Conservation (phyloP, 2,797 vertebrate species). For the Psittacula derbiana region DNA sequence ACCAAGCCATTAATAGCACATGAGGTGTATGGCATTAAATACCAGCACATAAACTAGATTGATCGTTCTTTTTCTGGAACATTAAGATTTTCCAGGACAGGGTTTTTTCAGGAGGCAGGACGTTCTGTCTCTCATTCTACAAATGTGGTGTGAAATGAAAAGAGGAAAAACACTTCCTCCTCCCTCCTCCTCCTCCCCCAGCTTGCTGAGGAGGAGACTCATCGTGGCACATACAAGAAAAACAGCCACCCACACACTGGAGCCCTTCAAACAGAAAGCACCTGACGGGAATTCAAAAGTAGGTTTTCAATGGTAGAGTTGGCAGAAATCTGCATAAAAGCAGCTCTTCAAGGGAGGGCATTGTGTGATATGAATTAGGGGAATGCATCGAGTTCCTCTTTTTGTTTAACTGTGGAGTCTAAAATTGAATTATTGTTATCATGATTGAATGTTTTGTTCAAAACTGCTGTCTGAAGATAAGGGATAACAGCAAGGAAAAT, state of each 20-base stretch:
- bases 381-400: background rate
- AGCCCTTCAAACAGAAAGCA: conserved; percentile 49
- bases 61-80: background rate
- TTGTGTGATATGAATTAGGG: conserved; percentile 48
- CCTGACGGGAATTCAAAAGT: conserved; percentile 42
- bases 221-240: background rate
- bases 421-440: conserved; percentile 25
- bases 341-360: conserved; percentile 16
- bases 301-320: conserved; percentile 43
- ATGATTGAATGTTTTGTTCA: background rate
- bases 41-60: background rate
- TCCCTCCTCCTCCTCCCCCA: conserved; percentile 1
- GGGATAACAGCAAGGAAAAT: conserved; percentile 11
- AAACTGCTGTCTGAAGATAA: background rate
- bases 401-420: background rate
- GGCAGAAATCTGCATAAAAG: conserved; percentile 53
- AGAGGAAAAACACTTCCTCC: background rate
- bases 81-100: background rate
- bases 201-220: conserved; percentile 36
- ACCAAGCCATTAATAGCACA: background rate
- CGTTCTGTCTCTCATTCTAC: conserved; percentile 46
- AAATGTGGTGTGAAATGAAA: background rate
- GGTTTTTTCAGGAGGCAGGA: background rate
- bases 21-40: background rate
- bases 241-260: conserved; percentile 27